Conservation (phyloP, 1,140 invertebrate genomes). For the Aphelenchoides fujianensis region DNA sequence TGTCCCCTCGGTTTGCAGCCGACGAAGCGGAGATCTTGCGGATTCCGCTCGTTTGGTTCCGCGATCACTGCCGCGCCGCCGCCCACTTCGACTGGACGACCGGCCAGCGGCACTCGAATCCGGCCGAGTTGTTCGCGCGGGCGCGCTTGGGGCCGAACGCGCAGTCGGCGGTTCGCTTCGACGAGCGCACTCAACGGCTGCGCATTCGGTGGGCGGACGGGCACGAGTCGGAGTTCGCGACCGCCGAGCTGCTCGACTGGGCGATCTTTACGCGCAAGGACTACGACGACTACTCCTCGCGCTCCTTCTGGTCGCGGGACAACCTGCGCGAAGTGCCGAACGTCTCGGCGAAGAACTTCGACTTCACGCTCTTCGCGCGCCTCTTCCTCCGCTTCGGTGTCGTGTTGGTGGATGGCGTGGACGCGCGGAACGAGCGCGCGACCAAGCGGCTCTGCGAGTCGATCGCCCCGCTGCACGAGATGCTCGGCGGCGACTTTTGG, state of each 20-base stretch:
- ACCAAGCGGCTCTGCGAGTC: conserved; percentile 47
- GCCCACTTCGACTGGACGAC: conserved; percentile 44
- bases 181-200: conserved; percentile 29
- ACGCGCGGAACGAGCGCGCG: conserved; percentile 38
- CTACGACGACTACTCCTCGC: conserved; percentile 26
- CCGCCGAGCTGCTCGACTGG: conserved; percentile 38
- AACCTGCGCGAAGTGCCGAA: conserved; percentile 34
- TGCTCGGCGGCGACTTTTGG: conserved; percentile 58
- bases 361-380: conserved; percentile 45
- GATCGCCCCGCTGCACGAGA: conserved; percentile 51
- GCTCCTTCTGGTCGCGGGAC: conserved; percentile 31
- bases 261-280: conserved; percentile 28
- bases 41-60: conserved; percentile 55
- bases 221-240: conserved; percentile 28
- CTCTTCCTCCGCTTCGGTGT: conserved; percentile 50
- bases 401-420: conserved; percentile 47
- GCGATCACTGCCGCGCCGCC: conserved; percentile 51
- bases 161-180: conserved; percentile 26
- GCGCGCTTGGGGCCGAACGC: conserved; percentile 22
- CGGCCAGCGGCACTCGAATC: conserved; percentile 46
- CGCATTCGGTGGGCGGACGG: conserved; percentile 35
- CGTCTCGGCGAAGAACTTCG: conserved; percentile 37
- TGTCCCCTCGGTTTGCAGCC: neutral
- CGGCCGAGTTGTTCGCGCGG: conserved; percentile 36
- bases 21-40: conserved; percentile 19